A percentile compares a stretch with the other conserved stretches of the same genome.
These are phyloP conservation scores for Rhombomys opimus DNA, from an alignment of 2,113 vertebrate species.

Conservation along the genomic window DNA sequence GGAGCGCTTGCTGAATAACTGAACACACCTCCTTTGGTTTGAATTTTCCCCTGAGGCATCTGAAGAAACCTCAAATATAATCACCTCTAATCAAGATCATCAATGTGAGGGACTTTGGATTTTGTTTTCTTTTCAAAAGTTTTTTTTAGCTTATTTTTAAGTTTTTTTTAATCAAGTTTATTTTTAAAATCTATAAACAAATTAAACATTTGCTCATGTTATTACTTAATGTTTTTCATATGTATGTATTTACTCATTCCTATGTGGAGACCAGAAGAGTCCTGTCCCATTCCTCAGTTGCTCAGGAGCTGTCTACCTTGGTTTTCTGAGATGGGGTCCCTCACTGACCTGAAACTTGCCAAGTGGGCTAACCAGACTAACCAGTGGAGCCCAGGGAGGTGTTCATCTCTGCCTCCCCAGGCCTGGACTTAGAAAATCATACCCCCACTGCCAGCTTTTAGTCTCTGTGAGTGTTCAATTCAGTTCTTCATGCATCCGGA, in stretches of 20 bases:
- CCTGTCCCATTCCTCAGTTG: too few relatives aligned
- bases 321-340: neutral
- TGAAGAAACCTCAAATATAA: conserved; percentile 43
- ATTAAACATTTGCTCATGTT: conserved; percentile 39
- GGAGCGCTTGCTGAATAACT: conserved; percentile 57
- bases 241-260: neutral
- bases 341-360: too few relatives aligned
- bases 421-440: neutral
- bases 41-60: conserved; percentile 62
- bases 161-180: neutral
- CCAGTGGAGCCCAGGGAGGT: neutral
- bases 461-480: neutral
- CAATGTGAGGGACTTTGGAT: conserved; percentile 62
- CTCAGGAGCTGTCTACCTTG: neutral
- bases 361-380: neutral
- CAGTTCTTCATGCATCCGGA: neutral
- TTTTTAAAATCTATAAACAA: conserved; percentile 39
- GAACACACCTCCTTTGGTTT: conserved; percentile 49
- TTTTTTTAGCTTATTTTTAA: neutral
- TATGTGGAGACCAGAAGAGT: neutral
- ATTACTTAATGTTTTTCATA: neutral
- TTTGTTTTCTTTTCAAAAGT: conserved; percentile 69
- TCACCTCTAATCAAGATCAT: conserved; percentile 50
- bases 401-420: neutral
- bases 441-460: too few relatives aligned